Base-by-base conservation (phyloP, 2,888 invertebrate species). In the Parnassius glacialis region DNA sequence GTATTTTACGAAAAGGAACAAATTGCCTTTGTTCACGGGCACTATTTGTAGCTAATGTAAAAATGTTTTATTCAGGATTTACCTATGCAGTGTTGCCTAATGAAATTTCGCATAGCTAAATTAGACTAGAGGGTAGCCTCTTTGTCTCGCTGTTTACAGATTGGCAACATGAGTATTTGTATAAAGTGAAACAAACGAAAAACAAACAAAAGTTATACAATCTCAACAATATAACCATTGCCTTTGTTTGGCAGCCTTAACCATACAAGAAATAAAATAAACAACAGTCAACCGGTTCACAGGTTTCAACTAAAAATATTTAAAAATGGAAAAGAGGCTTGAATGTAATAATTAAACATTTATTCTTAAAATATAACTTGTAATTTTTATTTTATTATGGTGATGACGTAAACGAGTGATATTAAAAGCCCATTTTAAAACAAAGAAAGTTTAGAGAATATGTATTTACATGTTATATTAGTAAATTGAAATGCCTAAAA, bases 61-160 rank as follows among this genome's bases (percentile, higher is more conserved):
- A 50, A 57, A 45, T 57, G 42, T 57, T 56, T 47, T 47, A 56
- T 47, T 56, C 47, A 56, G 10, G 10, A 10, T 56, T 13, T 41
- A 47, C 34, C 20, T 20, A 9, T 1, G 34, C 25, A 25, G 34
- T 47, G 34, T 20, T 47, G 25, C 56, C 20, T 45, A 47, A 47
- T 47, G 56, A 47, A 56, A 47, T 56, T 47, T 13, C n/a, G 34
- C 47, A n/a, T 25, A 34, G 34, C 47, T 41, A 34, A 47, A 55
- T 45, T 44, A 55, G n/a, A 0, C 10, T 25, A 7, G 45, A 5
- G 11, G 9, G 16, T 34, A 13, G 3, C 20, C 45, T n/a, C 45
- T 45, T 45, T 45, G 45, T 45, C 45, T 45, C 45, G n/a, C 45
- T n/a, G n/a, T 45, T 45, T n/a, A 45, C 45, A 45, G n/a, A 45